phyloP scores from a whole-genome alignment of 1,140 invertebrate genomes.

The Melitaea cinxia region DNA sequence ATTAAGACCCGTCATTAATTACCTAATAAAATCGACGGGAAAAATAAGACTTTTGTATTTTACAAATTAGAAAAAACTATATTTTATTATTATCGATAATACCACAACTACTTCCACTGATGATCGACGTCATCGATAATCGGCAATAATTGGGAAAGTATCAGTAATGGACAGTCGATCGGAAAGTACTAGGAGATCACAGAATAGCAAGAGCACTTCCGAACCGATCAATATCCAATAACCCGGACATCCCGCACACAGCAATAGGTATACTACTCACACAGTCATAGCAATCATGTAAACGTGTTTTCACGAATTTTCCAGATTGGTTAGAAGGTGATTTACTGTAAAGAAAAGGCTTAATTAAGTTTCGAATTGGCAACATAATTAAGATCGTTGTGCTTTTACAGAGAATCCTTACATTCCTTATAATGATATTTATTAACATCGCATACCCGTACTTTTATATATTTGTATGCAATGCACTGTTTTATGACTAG shows the following conservation, averaged over 20 bases:
- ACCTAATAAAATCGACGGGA: no score
- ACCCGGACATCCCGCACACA: constrained; percentile 52
- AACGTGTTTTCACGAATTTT: constrained; percentile 32
- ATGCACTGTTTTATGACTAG: no score
- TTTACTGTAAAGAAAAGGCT: background rate
- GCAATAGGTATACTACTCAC: constrained; percentile 48
- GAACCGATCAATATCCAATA: constrained; percentile 76
- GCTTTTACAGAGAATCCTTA: background rate
- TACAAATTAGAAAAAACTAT: no score
- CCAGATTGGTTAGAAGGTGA: constrained; percentile 3
- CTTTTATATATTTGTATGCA: no score
- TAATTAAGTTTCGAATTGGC: constrained; percentile 6
- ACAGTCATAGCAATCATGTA: constrained; percentile 16
- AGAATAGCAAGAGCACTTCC: constrained; percentile 55
- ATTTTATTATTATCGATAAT: no score
- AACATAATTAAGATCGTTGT: background rate
- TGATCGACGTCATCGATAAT: constrained; percentile 12
- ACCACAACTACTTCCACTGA: no score
- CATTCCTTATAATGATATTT: background rate
- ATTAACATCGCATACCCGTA: no score
- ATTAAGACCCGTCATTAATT: no score
- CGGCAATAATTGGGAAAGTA: constrained; percentile 49
- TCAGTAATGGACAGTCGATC: constrained; percentile 75
- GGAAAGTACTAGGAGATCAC: constrained; percentile 71
- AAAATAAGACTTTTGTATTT: no score